Base-by-base conservation (phyloP, 2,113 vertebrate species). In the Tonatia bakeri region DNA sequence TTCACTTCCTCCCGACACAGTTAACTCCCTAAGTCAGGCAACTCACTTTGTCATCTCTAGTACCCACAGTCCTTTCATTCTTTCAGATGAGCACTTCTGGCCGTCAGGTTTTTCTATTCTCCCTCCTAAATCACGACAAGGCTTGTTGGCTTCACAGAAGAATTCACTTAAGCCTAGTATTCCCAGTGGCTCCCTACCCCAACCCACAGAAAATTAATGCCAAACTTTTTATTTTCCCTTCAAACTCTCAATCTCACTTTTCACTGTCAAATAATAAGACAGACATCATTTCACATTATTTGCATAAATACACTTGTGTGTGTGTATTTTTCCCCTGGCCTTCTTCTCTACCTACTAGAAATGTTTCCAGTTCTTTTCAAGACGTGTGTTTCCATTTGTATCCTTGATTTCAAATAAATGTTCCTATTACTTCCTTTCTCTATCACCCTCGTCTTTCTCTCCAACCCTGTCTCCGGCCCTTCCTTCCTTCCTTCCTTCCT, bases 341-440 rank as follows among this genome's bases (percentile, higher is more conserved):
- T 36, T 47, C 50, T 59, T 88, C 67, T 65, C 47, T 85, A 17
- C 26, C 14, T 56, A 65, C 5, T 40, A 77, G 40, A 79, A 47
- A 90, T 65, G 8, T 26, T 94, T 54, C 40, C 77, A 69, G 54
- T 64, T 95, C 54, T 94, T 93, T 81, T 59, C 7, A 80, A 81
- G n/a, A 91, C 15, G 4, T 5, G 73, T 7, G 9, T 47, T 64
- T 90, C 47, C 72, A 93, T 43, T 45, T 72, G 7, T 40, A 72
- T 65, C 45, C 19, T 69, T 88, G 67, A 85, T 81, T 84, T 81
- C 38, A 72, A 91, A 85, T 97, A 50, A 88, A 91, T 59, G 92
- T 94, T 77, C 10, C 19, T 79, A n/a, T 83, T 84, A 93, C 2
- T n/a, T 43, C 19, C 28, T 84, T 24, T 19, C 22, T 56, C 28